Evolutionary conservation across 2,797 vertebrate genomes (phyloP), one percentile per base, ranked within the genome.

Genomic region (Enteromius treurensis): DNA sequence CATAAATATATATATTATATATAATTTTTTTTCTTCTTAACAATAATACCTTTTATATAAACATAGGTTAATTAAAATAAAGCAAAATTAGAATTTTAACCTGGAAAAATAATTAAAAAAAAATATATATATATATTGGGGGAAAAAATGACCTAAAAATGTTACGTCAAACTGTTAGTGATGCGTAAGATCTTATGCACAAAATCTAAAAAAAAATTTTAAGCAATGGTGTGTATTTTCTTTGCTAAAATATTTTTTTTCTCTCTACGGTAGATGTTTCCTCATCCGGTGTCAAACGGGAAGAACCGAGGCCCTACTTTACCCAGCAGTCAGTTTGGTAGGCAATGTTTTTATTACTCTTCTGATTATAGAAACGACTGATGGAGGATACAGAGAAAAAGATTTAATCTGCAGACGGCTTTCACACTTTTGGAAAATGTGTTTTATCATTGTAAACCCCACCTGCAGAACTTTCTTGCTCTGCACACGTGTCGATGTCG

Each of bases 281-380:
- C 97, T 29, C 94, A 96, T 89, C 97, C 97, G 19, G 95, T 97
- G 91, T 92, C 96, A 88, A 98, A 97, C 79, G 97, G 97, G 83
- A 99, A 97, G 93, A 96, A 95, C 92, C 95, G 96, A 91, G 95
- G 96, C 0, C 94, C 96, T 65, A 95, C 97, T 76, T 94, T 98
- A 68, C 94, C 94, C 0, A 96, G 96, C 88, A 93, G 96, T 88
- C 96, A 96, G 91, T 99, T 99, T 80, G 96, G 95, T 82, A 92
- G 93, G 96, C 89, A 93, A 97, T 94, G 97, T 98, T 64, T 17
- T 15, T 45, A 1, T n/a, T 17, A 26, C 8, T n/a, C 17, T 68
- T 53, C 21, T 70, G 67, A 60, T 58, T 37, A 76, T 40, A 76
- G 34, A 40, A 58, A 13, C 3, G 5, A 75, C 3, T 14, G 10